Base-by-base conservation (phyloP, 2,113 vertebrate species). In the Aegithalos caudatus region DNA sequence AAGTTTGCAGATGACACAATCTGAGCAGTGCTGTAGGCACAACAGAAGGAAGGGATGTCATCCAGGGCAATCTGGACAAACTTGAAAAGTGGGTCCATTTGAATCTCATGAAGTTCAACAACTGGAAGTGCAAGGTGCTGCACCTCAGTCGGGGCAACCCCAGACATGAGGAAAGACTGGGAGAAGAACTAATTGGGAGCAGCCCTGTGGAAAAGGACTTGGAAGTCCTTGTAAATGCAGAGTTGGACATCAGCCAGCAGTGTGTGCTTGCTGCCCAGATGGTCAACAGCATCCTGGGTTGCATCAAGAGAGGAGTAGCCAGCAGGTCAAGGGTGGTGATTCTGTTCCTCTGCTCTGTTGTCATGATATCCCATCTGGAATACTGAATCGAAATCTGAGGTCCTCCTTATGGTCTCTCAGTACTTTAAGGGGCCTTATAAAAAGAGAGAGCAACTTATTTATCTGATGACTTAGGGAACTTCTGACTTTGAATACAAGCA, bases 81-180 rank as follows among this genome's bases (percentile, higher is more conserved):
- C 27, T 23, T 69, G 33, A 51, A 38, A 37, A 69, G 3, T 37
- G 62, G 9, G 7, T 22, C 28, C 23, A 20, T 53, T 38, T 33
- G 38, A 60, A 37, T 12, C 11, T 22, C 12, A 10, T 6, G 33
- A 37, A 33, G 22, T 37, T 37, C 38, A 69, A 27, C 22, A 38
- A 27, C 10, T 6, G 14, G 11, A 67, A 44, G 35, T 50, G 17
- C 1, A 1, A 33, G 33, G 15, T 38, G 14, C 23, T 45, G 23
- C 14, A 28, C 6, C 15, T 61, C 1, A 1, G 4, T 3, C 0
- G 1, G 23, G 28, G 23, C 24, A 61, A n/a, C 17, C 28, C 64
- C 54, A 61, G 47, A 61, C 20, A n/a, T 20, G 12, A 53, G 23
- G 8, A n/a, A 33, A 53, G 18, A 38, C 10, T 45, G 14, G 22